A percentile compares a stretch with the other conserved stretches of the same genome.
These are phyloP conservation scores for Proales similis DNA, from an alignment of 1,140 invertebrate species.

Conservation along the genomic window DNA sequence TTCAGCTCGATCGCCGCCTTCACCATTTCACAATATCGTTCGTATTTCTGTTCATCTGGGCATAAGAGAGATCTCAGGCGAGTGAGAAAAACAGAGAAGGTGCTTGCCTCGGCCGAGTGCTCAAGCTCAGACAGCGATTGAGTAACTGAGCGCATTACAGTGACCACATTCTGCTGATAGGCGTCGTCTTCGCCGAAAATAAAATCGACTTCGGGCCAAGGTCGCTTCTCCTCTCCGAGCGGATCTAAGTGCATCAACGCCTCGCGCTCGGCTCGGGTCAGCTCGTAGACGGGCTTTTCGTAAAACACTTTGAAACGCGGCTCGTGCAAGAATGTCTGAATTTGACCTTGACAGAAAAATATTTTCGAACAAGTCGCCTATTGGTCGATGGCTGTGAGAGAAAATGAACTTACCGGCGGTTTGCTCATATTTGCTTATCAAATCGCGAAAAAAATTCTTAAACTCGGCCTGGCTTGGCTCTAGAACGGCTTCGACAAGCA, in stretches of 20 bases:
- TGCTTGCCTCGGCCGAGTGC: background rate
- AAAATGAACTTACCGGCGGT: conserved; percentile 44
- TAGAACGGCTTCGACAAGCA: background rate
- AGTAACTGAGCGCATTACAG: conserved; percentile 43
- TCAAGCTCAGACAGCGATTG: conserved; percentile 42
- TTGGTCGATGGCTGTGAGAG: background rate
- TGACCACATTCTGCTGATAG: conserved; percentile 44
- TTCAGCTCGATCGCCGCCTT: conserved; percentile 45
- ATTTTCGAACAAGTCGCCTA: background rate
- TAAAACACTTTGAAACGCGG: conserved; percentile 48
- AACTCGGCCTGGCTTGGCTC: conserved; percentile 45
- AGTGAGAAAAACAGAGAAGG: background rate
- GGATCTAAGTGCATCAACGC: conserved; percentile 42
- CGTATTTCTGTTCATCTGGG: conserved; percentile 43
- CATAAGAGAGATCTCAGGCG: background rate
- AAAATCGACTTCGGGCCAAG: conserved; percentile 47
- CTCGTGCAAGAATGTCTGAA: conserved; percentile 47
- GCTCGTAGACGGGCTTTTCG: conserved; percentile 46
- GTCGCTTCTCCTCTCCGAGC: conserved; percentile 43
- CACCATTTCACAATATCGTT: conserved; percentile 50
- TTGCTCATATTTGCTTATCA: conserved; percentile 45
- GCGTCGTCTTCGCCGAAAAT: conserved; percentile 47
- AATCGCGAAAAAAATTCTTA: conserved; percentile 42
- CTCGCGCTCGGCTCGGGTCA: conserved; percentile 39
- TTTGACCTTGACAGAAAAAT: conserved; percentile 42